phyloP scores from a whole-genome alignment of 2,113 vertebrate species.

The Poeciliopsis turrubarensis region DNA sequence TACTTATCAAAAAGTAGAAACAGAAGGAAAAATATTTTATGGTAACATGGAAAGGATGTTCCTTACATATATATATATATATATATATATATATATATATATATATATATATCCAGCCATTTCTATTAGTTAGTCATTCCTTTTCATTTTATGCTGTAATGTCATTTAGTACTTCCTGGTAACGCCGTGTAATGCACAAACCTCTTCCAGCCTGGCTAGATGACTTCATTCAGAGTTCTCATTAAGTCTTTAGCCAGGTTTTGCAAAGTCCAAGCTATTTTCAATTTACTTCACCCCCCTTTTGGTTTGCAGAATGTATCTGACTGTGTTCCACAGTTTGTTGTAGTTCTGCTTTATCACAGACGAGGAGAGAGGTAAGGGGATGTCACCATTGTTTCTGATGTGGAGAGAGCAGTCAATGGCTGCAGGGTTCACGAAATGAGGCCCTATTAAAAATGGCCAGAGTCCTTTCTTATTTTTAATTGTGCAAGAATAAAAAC shows the following conservation, averaged over 20 bases:
- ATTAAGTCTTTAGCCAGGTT: conserved; percentile 37
- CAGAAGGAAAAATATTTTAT: conserved; percentile 32
- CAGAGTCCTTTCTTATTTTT: conserved; percentile 56
- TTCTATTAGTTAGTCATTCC: conserved; percentile 22
- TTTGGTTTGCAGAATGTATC: conserved; percentile 35
- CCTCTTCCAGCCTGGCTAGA: conserved; percentile 17
- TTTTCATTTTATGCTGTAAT: conserved; percentile 8
- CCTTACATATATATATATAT: conserved; percentile 5
- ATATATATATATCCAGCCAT: conserved; percentile 23
- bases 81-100: too few species aligned
- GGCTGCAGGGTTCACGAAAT: conserved; percentile 52
- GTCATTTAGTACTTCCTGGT: conserved; percentile 33
- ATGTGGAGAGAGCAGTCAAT: conserved; percentile 38
- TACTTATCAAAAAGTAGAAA: conserved; percentile 61
- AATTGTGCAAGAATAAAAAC: conserved; percentile 77
- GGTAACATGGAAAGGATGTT: conserved; percentile 42
- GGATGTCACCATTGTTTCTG: conserved; percentile 45
- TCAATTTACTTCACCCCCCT: conserved; percentile 13
- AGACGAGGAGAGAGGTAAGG: conserved; percentile 38
- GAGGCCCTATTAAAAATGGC: conserved; percentile 59
- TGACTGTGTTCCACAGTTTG: conserved; percentile 37
- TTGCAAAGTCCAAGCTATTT: conserved; percentile 32
- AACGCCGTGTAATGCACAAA: conserved; percentile 21
- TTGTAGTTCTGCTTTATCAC: conserved; percentile 48
- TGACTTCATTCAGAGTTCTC: conserved; percentile 33